Conservation (phyloP, 2,797 vertebrate genomes). For the Takifugu ocellatus region DNA sequence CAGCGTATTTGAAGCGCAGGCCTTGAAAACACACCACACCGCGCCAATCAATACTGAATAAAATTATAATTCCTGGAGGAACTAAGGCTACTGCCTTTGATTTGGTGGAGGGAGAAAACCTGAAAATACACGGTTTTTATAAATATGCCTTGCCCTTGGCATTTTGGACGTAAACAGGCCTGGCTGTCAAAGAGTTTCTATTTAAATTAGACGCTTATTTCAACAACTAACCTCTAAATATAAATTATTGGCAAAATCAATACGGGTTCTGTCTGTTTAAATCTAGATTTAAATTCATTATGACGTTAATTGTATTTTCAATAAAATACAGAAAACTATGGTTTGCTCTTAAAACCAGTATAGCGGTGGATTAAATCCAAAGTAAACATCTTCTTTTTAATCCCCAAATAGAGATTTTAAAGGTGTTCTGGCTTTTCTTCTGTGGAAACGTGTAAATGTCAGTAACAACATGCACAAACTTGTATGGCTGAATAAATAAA, state of each 20-base stretch:
- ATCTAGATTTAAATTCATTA: no score
- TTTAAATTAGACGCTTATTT: not conserved
- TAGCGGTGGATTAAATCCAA: no score
- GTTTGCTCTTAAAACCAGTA: no score
- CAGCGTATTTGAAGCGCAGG: slow-evolving; percentile 55
- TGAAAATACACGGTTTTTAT: slow-evolving; percentile 28
- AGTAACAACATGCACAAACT: not conserved
- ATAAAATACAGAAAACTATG: no score
- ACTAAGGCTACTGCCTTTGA: slow-evolving; percentile 47
- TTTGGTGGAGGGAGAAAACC: slow-evolving; percentile 52
- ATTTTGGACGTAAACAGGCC: slow-evolving; percentile 1
- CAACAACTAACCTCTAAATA: no score
- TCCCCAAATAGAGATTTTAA: slow-evolving; percentile 13
- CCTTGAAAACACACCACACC: slow-evolving; percentile 61
- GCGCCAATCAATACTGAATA: slow-evolving; percentile 70
- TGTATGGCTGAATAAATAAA: not conserved
- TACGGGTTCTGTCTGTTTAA: no score
- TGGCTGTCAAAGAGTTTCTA: not conserved
- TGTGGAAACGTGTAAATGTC: not conserved
- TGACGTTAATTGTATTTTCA: no score
- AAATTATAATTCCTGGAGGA: slow-evolving; percentile 69
- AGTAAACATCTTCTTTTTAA: slow-evolving; percentile 7
- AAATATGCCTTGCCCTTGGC: not conserved
- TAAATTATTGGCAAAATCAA: no score
- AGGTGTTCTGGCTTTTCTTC: not conserved